These are phyloP conservation scores for Heteromyza rotundicornis DNA, from an alignment of 2,888 invertebrate genomes.

Conservation along the genomic window DNA sequence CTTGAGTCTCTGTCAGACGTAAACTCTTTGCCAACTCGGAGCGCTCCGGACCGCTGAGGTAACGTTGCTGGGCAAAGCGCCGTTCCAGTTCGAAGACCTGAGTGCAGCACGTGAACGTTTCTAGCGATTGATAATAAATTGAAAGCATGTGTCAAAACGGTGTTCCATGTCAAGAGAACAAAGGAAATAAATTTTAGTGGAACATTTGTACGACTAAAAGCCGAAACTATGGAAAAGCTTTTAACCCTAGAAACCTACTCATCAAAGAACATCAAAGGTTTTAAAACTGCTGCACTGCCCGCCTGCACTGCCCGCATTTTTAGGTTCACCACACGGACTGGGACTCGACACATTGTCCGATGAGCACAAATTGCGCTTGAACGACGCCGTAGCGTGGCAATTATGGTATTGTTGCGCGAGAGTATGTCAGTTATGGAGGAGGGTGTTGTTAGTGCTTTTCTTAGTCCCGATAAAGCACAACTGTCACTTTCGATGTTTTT, in stretches of 20 bases:
- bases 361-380: too few relatives aligned
- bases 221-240: too few relatives aligned
- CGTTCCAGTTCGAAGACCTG: conserved; percentile 90
- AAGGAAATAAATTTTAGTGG: too few relatives aligned
- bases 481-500: conserved; percentile 52
- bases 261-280: too few relatives aligned
- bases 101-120: conserved; percentile 96
- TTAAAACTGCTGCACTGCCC: too few relatives aligned
- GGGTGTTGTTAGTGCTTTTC: conserved; percentile 66
- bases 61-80: conserved; percentile 90
- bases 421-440: conserved; percentile 78
- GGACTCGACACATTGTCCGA: too few relatives aligned
- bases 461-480: conserved; percentile 47
- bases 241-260: too few relatives aligned
- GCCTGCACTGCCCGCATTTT: too few relatives aligned
- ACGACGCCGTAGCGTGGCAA: conserved; percentile 34
- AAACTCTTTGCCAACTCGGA: conserved; percentile 87
- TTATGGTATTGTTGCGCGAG: conserved; percentile 60
- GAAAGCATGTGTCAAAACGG: conserved; percentile 20
- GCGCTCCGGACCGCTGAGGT: conserved; percentile 91
- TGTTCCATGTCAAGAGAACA: conserved; percentile 53
- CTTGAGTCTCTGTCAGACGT: conserved; percentile 90
- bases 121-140: conserved; percentile 69
- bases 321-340: too few relatives aligned
- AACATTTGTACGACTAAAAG: too few relatives aligned